Percentiles rank a stretch among this genome's conserved stretches.
Evolutionary conservation across 2,797 vertebrate genomes (phyloP).

Genomic region (Halcyon badia): DNA sequence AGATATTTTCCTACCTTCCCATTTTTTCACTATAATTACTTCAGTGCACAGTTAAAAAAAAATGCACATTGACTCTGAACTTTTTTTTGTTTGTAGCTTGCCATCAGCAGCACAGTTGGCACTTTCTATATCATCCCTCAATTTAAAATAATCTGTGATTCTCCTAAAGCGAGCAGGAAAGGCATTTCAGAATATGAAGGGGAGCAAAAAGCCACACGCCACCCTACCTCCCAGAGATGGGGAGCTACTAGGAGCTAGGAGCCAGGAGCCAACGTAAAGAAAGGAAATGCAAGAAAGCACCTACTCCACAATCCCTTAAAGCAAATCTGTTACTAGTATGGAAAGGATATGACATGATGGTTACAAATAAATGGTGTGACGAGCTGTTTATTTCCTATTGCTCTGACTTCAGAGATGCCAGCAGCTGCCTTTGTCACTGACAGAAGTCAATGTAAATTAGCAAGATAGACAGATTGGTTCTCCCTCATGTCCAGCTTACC

Average conservation of each 20-base stretch:
- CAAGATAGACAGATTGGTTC: background rate
- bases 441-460: background rate
- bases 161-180: background rate
- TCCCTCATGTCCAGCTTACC: background rate
- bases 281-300: background rate
- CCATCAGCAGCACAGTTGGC: background rate
- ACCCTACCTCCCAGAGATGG: background rate
- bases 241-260: background rate
- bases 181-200: background rate
- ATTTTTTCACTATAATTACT: background rate
- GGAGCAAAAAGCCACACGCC: background rate
- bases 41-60: background rate
- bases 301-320: background rate
- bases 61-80: background rate
- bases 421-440: background rate
- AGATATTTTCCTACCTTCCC: background rate
- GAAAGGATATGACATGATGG: rapidly evolving
- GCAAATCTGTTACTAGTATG: background rate
- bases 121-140: background rate
- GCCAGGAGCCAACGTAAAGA: background rate
- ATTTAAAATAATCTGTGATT: background rate
- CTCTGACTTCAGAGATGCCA: background rate
- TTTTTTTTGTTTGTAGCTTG: background rate
- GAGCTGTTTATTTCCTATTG: background rate
- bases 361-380: background rate